Percentiles rank a stretch among this genome's conserved stretches.
phyloP scores from a whole-genome alignment of 2,113 vertebrate genomes.

The Poecile atricapillus region DNA sequence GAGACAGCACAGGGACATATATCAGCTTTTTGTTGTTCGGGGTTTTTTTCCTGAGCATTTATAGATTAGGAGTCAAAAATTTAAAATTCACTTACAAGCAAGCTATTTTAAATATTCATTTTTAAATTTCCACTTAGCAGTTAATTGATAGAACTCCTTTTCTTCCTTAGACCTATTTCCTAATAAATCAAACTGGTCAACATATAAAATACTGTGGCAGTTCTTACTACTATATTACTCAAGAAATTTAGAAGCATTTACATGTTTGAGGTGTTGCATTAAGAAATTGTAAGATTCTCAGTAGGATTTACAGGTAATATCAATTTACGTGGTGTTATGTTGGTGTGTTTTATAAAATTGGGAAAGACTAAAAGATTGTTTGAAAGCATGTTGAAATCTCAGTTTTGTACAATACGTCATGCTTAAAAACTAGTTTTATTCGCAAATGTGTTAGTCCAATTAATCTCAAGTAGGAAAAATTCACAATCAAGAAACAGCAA shows the following conservation, averaged over 20 bases:
- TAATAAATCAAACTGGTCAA: neutral
- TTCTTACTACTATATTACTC: neutral
- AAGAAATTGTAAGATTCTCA: neutral
- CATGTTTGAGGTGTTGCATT: neutral
- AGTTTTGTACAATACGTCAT: slow-evolving; percentile 68
- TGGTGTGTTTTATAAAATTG: neutral
- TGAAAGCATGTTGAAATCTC: slow-evolving; percentile 10
- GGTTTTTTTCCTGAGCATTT: neutral
- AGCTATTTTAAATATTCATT: neutral
- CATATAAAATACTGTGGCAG: neutral
- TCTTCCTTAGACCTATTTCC: neutral
- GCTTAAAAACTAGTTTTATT: slow-evolving; percentile 79
- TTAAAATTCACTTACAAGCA: neutral
- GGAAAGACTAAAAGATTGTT: neutral
- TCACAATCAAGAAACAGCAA: slow-evolving; percentile 69
- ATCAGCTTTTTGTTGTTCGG: neutral
- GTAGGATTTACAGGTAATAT: neutral
- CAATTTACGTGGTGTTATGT: neutral
- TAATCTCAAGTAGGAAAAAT: slow-evolving; percentile 76
- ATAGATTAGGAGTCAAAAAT: neutral
- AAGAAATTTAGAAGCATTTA: neutral
- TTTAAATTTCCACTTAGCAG: neutral
- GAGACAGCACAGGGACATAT: neutral
- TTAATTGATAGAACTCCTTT: neutral
- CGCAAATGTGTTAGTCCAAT: slow-evolving; percentile 77